Base-by-base conservation (phyloP, 30 jellyfish, hydroid and myxozoan species). In the Nemopilema nomurai region DNA sequence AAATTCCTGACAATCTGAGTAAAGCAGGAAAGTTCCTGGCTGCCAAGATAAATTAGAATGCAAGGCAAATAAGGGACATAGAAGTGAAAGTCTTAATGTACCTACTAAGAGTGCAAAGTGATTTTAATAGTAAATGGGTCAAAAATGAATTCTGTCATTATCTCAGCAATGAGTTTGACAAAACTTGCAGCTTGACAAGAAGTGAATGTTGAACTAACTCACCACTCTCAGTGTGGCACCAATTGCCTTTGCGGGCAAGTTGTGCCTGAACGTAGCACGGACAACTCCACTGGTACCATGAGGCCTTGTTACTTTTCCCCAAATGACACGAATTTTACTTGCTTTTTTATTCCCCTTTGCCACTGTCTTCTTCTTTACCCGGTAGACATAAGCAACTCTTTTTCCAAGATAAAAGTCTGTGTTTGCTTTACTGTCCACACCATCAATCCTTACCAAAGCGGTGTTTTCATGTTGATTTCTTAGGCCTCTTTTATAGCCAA, bases 261-360 rank as follows among this genome's bases (percentile, higher is more conserved):
- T 95, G 81, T 87, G 96, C 57, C 97, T 65, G 90, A 95, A 95
- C 69, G 90, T 85, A 28, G 99, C 97, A 13, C 99, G 80, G 20
- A 95, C 97, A 21, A 85, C 93, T 18, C 99, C 99, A 49, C 88
- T 63, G 69, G 86, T 83, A 49, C 99, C 99, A 90, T 95, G 98
- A 8, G 97, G 97, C 31, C 97, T 88, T n/a, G 97, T 95, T 7
- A 95, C 99, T 81, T 95, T 95, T 26, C 99, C 99, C 97, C 97
- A 89, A 76, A 95, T 89, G 52, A 86, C 97, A 68, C 97, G 86
- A 30, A 86, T 82, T 74, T 84, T 95, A 90, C 97, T 86, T 29
- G 96, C 80, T 69, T 89, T 89, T 63, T 82, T 90, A 31, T 49
- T 85, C 4, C 97, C 99, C 67, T 89, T 89, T 28, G 97, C 87